Base-by-base conservation (phyloP, 2,113 vertebrate genomes). In the Nesoenas mayeri region DNA sequence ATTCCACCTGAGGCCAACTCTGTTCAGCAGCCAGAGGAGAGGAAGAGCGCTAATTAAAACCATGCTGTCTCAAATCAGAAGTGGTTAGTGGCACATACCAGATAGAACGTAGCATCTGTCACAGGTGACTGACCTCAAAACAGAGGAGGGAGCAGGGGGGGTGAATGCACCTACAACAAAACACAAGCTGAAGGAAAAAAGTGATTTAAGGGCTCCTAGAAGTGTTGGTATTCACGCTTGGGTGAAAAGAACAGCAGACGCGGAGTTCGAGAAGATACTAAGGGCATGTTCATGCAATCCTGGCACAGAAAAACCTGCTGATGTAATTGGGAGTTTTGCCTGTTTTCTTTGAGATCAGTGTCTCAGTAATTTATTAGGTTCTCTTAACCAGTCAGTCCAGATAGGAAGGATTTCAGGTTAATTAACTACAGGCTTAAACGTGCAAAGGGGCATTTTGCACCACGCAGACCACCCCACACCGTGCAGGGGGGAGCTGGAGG, bases 1-100 rank as follows among this genome's bases (percentile, higher is more conserved):
- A 94, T 85, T 91, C 88, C 86, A 95, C 95, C 95, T 97, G 92
- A 93, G 88, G 95, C 90, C 69, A 93, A 71, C 53, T 89, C 83
- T 84, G 65, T 73, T 93, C 77, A 72, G 54, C 78, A 91, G 70
- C 50, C 66, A 91, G 72, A 83, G 51, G 51, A 88, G 16, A 96
- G 93, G 91, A 96, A 91, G 66, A 72, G 54, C 69, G 70, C 70
- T 95, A 96, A 95, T 92, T 97, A 95, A 97, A 96, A 92, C n/a
- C 83, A 86, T 19, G 57, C 62, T 92, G 53, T 77, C 77, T 88
- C 60, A 83, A 93, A 94, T 95, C 73, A 89, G 61, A 83, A 95
- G 65, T 65, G 44, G 61, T 93, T 90, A 88, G 85, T 38, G 88
- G 65, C 77, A 84, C 66, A 64, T 58, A 71, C 40, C 77, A 84